These are phyloP conservation scores for Dryomyza anilis DNA, from an alignment of 2,888 invertebrate genomes.

Conservation along the genomic window DNA sequence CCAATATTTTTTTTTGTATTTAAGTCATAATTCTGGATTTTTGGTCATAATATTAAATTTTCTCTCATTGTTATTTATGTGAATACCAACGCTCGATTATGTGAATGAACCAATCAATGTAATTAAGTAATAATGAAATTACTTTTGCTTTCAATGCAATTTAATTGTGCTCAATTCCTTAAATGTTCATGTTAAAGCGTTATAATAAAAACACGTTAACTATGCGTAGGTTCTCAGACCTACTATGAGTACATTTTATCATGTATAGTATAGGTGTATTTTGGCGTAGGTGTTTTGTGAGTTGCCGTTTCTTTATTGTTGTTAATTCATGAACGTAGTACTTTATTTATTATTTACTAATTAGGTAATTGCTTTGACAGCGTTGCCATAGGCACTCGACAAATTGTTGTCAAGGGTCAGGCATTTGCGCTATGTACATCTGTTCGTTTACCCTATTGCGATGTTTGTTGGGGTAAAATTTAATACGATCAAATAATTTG, in stretches of 20 bases:
- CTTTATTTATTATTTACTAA: conserved; percentile 1
- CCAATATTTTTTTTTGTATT: too few relatives aligned
- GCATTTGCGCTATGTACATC: too few relatives aligned
- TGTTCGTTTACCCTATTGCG: too few relatives aligned
- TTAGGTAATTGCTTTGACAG: not conserved
- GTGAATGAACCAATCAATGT: too few relatives aligned
- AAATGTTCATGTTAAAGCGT: conserved; percentile 4
- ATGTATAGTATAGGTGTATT: not conserved
- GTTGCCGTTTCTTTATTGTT: not conserved
- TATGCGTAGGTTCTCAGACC: not conserved
- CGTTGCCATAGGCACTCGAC: not conserved
- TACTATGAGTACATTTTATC: too few relatives aligned
- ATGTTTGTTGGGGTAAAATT: too few relatives aligned
- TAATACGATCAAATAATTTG: too few relatives aligned
- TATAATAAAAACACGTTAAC: not conserved
- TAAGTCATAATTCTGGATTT: too few relatives aligned
- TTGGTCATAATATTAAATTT: too few relatives aligned
- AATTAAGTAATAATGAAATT: not conserved
- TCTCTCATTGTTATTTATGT: too few relatives aligned
- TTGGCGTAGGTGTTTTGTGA: not conserved
- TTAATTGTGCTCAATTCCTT: conserved; percentile 8
- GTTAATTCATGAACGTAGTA: not conserved
- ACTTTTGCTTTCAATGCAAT: conserved; percentile 5
- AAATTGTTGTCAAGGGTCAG: conserved; percentile 3
- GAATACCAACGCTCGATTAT: too few relatives aligned